Conservation (phyloP, 2,797 vertebrate species). For the Lithobates pipiens region DNA sequence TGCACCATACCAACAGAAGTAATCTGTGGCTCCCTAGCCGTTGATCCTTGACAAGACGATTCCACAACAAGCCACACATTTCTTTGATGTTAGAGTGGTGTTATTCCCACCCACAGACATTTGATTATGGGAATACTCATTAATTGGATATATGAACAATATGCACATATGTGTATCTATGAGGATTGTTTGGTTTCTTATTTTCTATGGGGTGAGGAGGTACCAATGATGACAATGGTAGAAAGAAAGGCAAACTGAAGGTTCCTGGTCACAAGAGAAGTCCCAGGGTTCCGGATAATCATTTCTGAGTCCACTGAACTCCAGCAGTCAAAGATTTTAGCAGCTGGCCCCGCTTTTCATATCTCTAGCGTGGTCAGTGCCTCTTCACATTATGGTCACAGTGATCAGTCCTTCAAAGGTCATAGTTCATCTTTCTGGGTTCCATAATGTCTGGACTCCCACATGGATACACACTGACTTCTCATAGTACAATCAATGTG, state of each 20-base stretch:
- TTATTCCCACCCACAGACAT: too few relatives aligned
- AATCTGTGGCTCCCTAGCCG: neutral
- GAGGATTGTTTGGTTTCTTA: constrained; percentile 17
- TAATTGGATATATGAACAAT: neutral
- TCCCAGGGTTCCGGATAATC: constrained; percentile 37
- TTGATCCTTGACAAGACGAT: neutral
- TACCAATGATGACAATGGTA: constrained; percentile 45
- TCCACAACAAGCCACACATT: neutral
- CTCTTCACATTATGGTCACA: constrained; percentile 62
- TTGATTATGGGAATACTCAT: neutral
- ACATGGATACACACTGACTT: constrained; percentile 52
- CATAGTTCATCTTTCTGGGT: constrained; percentile 47
- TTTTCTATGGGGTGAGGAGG: constrained; percentile 36
- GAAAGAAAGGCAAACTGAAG: constrained; percentile 55
- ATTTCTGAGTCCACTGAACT: constrained; percentile 55
- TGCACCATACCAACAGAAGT: too few relatives aligned
- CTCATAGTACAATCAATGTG: constrained; percentile 56
- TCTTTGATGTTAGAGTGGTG: too few relatives aligned
- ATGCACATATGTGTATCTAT: neutral
- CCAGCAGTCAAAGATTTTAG: constrained; percentile 15
- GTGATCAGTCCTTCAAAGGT: constrained; percentile 56
- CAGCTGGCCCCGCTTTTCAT: neutral
- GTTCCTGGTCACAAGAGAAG: constrained; percentile 46
- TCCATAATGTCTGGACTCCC: constrained; percentile 41
- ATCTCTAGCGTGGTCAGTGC: constrained; percentile 33